Base-by-base conservation (phyloP, 2,113 vertebrate species). In the Bubalus kerabau region DNA sequence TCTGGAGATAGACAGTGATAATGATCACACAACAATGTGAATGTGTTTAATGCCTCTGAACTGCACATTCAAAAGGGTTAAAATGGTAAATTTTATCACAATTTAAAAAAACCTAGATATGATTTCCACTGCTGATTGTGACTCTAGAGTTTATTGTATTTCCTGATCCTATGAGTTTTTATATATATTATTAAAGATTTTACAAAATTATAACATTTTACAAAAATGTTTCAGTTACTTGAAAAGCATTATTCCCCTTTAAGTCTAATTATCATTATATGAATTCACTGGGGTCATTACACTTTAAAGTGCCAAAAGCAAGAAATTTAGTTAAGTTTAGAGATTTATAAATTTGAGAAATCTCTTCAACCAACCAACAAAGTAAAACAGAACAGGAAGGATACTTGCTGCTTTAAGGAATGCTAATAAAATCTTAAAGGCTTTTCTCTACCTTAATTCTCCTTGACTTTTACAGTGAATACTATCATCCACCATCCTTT, bases 301-400 rank as follows among this genome's bases (percentile, higher is more conserved):
- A 94, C 32, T 85, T 81, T 30, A 82, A 92, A 91, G 48, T 80
- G 16, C 17, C 3, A n/a, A 90, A 87, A 95, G 86, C 59, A 91
- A 71, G 84, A 87, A 76, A 89, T 88, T 88, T 92, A 59, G 32
- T 86, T 86, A 88, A 88, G 50, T 24, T 50, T 56, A 82, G 13
- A 91, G 30, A 87, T 94, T 98, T 78, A 85, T 48, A 97, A 86
- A 95, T 28, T 54, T 57, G 21, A 97, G 6, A 82, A 92, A 48
- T 94, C 17, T 92, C 62, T 96, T 85, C 52, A 88, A 95, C 13
- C 62, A 92, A 94, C 16, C n/a, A 86, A 74, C 23, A 74, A 93
- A 94, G 91, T 16, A 95, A 92, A 11, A 48, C 26, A 96, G 19
- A 95, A 95, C 56, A 94, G 85, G 46, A 94, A 74, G 89, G 59